Conservation (phyloP, 2,797 vertebrate genomes). For the Danio kyathit region DNA sequence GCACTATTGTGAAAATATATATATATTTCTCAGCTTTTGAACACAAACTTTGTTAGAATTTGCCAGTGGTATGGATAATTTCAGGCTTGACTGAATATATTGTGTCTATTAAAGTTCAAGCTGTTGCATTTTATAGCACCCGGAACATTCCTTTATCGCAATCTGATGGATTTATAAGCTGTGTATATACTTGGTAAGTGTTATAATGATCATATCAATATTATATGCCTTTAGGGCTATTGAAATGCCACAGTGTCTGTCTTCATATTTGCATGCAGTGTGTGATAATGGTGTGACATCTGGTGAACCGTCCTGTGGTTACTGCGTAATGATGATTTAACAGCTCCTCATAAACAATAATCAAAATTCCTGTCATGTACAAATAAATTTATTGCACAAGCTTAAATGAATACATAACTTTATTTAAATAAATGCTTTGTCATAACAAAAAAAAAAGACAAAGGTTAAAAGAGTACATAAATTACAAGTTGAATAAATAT, state of each 20-base stretch:
- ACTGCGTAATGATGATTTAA: background rate
- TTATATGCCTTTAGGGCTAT: background rate
- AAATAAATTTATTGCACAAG: constrained; percentile 47
- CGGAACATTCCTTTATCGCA: background rate
- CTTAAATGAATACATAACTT: constrained; percentile 98
- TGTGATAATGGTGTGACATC: constrained; percentile 11
- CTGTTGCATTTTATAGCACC: background rate
- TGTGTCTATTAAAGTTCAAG: background rate
- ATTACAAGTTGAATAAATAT: constrained; percentile 99
- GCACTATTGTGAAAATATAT: too few relatives aligned
- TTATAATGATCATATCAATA: constrained; percentile 1
- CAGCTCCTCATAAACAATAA: constrained; percentile 19
- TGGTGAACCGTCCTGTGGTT: background rate
- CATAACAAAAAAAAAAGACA: constrained; percentile 93
- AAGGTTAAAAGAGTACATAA: constrained; percentile 99
- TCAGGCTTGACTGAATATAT: too few relatives aligned
- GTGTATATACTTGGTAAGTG: background rate
- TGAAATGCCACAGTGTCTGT: background rate
- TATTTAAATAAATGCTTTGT: constrained; percentile 99
- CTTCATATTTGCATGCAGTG: constrained; percentile 16
- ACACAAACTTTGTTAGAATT: too few relatives aligned
- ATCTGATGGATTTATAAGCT: background rate
- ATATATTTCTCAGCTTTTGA: too few relatives aligned
- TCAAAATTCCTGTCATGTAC: constrained; percentile 12
- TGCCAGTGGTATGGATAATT: too few relatives aligned